phyloP scores from a whole-genome alignment of 2,113 vertebrate genomes.

The Pseudorhombus dupliciocellatus region DNA sequence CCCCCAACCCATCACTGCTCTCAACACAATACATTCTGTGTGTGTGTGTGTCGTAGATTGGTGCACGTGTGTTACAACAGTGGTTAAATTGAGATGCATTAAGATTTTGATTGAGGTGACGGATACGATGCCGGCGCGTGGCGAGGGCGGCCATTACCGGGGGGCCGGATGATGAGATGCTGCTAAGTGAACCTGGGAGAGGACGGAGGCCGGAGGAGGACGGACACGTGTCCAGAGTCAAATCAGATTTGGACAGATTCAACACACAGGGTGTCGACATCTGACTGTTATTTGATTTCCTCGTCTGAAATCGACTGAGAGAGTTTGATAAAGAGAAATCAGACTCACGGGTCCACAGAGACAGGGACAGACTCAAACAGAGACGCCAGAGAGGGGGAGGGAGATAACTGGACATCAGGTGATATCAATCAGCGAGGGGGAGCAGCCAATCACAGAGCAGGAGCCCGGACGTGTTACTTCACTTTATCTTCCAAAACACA shows the following conservation, averaged over 20 bases:
- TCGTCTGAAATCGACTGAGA: background rate
- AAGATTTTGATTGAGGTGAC: conserved; percentile 52
- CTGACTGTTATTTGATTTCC: background rate
- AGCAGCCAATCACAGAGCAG: too few relatives aligned
- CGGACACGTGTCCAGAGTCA: background rate
- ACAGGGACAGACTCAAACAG: too few relatives aligned
- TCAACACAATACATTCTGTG: conserved; percentile 32
- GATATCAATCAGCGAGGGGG: too few relatives aligned
- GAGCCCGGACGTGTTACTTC: too few relatives aligned
- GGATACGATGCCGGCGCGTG: conserved; percentile 8
- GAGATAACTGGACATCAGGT: too few relatives aligned
- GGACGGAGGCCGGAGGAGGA: conserved; percentile 29
- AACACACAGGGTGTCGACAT: background rate
- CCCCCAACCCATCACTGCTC: conserved; percentile 27
- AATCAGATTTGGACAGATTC: background rate
- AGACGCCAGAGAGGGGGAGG: too few relatives aligned
- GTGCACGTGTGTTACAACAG: conserved; percentile 29
- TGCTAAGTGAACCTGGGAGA: conserved; percentile 31
- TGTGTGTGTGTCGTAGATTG: conserved; percentile 24
- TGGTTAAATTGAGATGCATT: conserved; percentile 65
- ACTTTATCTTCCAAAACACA: too few relatives aligned
- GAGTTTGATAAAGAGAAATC: background rate
- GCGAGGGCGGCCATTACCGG: conserved; percentile 24
- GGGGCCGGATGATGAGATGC: conserved; percentile 36
- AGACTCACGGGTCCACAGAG: background rate